Conservation (phyloP, 2,797 vertebrate species). For the Podargus strigoides region DNA sequence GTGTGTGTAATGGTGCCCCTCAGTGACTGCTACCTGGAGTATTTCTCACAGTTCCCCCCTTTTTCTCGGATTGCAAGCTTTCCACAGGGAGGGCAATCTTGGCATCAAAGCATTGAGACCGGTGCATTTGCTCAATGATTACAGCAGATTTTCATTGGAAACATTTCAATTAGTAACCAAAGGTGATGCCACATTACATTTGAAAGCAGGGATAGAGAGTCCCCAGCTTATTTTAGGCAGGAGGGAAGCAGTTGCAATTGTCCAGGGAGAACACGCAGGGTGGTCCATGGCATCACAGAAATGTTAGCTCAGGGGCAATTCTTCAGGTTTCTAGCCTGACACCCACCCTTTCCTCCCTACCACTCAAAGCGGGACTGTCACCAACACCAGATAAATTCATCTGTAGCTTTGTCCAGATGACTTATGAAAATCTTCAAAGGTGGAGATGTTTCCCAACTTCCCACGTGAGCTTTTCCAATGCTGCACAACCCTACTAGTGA, state of each 20-base stretch:
- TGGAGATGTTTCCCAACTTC: neutral
- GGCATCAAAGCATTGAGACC: neutral
- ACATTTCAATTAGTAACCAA: neutral
- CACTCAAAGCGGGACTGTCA: neutral
- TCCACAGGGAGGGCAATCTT: neutral
- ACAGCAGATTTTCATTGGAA: neutral
- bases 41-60: neutral
- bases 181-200: neutral
- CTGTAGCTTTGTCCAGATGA: neutral
- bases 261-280: neutral
- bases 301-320: neutral
- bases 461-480: neutral
- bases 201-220: neutral
- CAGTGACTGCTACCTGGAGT: neutral
- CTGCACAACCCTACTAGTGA: neutral
- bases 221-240: neutral
- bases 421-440: neutral
- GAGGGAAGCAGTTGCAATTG: neutral
- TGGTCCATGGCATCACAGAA: neutral
- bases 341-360: neutral
- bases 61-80: neutral
- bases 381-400: neutral
- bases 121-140: neutral
- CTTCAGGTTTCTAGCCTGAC: neutral
- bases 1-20: neutral